Percentiles rank a stretch among this genome's conserved stretches.
Conservation (phyloP, 2,888 invertebrate species). For the Drosophila conformis region DNA sequence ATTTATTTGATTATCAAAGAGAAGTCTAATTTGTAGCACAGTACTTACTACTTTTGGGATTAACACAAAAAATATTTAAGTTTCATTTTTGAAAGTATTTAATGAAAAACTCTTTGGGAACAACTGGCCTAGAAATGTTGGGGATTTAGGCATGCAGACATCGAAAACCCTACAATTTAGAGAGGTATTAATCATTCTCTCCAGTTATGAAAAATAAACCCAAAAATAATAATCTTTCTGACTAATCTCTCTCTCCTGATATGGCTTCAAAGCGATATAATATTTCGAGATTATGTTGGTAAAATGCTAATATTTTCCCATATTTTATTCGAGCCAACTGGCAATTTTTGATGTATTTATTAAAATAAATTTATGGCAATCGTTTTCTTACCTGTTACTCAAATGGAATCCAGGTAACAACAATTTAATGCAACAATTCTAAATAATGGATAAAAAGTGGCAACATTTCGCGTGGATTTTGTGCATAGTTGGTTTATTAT, state of each 20-base stretch:
- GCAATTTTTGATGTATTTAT: too few species aligned
- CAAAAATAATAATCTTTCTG: not conserved
- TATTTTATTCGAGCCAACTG: too few species aligned
- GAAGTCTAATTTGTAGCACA: not conserved
- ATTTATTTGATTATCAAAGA: not conserved
- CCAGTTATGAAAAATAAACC: too few species aligned
- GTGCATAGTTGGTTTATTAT: not conserved
- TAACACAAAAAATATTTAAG: not conserved
- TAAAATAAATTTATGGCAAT: not conserved
- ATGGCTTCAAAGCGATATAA: too few species aligned
- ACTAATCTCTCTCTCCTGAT: not conserved
- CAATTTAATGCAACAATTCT: not conserved
- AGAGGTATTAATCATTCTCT: not conserved
- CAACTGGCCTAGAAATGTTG: not conserved
- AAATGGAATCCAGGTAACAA: conserved; percentile 2
- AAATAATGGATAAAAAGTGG: not conserved
- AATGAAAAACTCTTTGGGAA: accelerated
- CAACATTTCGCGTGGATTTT: conserved; percentile 18
- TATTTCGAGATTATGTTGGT: not conserved
- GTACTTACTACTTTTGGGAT: not conserved
- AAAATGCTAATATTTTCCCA: not conserved
- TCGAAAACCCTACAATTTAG: not conserved
- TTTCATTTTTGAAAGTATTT: not conserved
- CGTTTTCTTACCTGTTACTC: not conserved
- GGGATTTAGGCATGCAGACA: not conserved